Conservation (phyloP, 2,797 vertebrate species). For the Ceryle rudis region DNA sequence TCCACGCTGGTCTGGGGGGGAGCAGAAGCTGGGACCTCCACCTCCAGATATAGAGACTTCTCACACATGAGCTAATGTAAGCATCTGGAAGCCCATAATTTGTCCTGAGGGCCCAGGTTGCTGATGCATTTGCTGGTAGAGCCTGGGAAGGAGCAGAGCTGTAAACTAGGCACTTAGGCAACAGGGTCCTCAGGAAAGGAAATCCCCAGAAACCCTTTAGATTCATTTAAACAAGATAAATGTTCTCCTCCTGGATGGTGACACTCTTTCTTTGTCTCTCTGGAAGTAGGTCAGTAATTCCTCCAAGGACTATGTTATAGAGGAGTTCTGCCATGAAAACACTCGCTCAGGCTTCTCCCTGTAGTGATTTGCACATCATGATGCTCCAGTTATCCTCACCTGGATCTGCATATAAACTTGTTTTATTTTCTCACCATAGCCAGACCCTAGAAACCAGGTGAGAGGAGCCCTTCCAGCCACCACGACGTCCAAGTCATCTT, state of each 20-base stretch:
- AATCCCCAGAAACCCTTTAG: background rate
- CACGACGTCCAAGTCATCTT: background rate
- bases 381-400: background rate
- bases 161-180: background rate
- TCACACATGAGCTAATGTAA: background rate
- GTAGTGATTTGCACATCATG: background rate
- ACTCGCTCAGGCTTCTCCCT: background rate
- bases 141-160: background rate
- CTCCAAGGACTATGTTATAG: background rate
- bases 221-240: background rate
- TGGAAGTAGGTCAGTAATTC: background rate
- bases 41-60: background rate
- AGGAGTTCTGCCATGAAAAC: background rate
- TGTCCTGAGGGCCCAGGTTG: background rate
- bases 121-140: background rate
- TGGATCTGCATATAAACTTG: background rate
- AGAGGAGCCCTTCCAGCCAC: background rate
- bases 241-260: background rate
- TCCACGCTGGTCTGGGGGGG: background rate
- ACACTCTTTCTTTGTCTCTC: background rate
- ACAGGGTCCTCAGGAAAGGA: background rate
- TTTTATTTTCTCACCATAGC: background rate
- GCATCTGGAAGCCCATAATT: background rate
- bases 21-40: background rate
- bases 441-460: background rate